Conservation (phyloP, 64 coral and sea anemone genomes). For the Exaiptasia diaphana region DNA sequence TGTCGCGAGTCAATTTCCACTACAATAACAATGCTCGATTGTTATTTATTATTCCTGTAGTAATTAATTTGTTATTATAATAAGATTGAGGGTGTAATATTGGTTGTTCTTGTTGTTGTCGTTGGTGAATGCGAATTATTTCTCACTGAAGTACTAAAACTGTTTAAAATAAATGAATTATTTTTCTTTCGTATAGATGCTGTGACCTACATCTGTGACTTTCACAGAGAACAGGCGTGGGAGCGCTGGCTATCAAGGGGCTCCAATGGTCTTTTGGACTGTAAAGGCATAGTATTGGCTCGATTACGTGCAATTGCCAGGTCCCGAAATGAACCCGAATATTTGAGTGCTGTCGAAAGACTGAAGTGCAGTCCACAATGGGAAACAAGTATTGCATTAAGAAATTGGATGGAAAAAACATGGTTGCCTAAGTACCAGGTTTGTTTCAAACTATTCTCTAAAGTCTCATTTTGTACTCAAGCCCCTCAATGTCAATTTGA, state of each 20-base stretch:
- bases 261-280: neutral
- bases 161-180: no score
- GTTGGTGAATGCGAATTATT: no score
- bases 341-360: neutral
- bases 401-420: slow-evolving; percentile 47
- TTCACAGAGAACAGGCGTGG: slow-evolving; percentile 37
- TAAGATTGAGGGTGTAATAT: no score
- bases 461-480: neutral
- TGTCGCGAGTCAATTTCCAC: no score
- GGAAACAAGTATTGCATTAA: neutral
- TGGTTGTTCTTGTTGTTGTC: no score
- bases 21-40: no score
- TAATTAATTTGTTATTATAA: no score
- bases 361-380: slow-evolving; percentile 7
- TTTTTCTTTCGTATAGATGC: slow-evolving; percentile 20
- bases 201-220: slow-evolving; percentile 48
- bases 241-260: slow-evolving; percentile 18
- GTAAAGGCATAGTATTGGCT: neutral
- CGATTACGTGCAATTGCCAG: neutral
- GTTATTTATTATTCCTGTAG: no score
- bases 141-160: no score
- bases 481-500: neutral
- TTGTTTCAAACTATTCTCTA: neutral
- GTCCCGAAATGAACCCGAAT: neutral
- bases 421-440: slow-evolving; percentile 21